Percentiles rank a stretch among this genome's conserved stretches.
Conservation (phyloP, 2,113 vertebrate species). For the Rhinolophus ferrumequinum region DNA sequence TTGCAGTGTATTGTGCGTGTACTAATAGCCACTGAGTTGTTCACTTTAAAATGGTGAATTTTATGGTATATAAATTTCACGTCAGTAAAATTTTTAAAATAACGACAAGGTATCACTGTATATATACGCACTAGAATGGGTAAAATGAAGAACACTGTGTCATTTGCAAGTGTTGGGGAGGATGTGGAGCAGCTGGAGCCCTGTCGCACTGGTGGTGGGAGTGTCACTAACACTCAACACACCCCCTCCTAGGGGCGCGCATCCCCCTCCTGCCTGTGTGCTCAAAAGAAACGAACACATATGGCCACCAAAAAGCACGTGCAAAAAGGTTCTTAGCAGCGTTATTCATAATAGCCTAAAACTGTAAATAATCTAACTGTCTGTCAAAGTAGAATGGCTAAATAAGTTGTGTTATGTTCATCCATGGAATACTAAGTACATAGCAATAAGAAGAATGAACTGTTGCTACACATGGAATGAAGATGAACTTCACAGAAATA, state of each 20-base stretch:
- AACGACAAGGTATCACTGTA: not conserved
- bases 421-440: not conserved
- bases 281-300: not conserved
- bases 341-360: not conserved
- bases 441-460: not conserved
- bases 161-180: not conserved
- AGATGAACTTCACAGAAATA: not conserved
- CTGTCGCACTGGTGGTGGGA: not conserved
- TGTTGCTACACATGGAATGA: not conserved
- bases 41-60: constrained; percentile 10
- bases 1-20: not conserved
- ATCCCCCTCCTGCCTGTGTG: not conserved
- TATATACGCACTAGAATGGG: not conserved
- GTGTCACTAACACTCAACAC: not conserved
- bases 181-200: not conserved
- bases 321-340: not conserved
- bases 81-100: not conserved
- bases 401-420: not conserved
- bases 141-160: not conserved
- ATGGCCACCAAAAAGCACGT: not conserved
- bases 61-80: not conserved
- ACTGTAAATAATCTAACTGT: not conserved
- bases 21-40: not conserved
- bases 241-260: not conserved
- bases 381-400: not conserved